These are phyloP conservation scores for Trachymyrmex cornetzi DNA, from an alignment of 1,140 invertebrate genomes.

Conservation along the genomic window DNA sequence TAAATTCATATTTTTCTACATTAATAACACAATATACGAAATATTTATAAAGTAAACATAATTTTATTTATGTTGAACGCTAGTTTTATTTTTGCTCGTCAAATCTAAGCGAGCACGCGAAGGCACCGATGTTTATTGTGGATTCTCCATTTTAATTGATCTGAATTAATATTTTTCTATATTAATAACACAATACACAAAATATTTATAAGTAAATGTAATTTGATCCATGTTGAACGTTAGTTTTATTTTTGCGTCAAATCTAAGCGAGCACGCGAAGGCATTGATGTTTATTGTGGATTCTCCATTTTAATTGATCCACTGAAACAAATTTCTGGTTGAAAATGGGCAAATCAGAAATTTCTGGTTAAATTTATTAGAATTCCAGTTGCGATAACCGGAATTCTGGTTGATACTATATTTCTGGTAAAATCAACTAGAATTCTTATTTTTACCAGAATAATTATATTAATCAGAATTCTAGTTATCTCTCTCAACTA, in stretches of 20 bases:
- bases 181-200: not conserved
- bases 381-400: too few species aligned
- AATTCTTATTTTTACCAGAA: too few species aligned
- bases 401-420: too few species aligned
- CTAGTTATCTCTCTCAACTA: too few species aligned
- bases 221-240: not conserved
- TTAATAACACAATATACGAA: not conserved
- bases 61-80: not conserved
- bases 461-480: too few species aligned
- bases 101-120: not conserved
- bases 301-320: slow-evolving; percentile 53
- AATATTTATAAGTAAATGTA: not conserved
- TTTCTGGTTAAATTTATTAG: too few species aligned
- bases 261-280: not conserved
- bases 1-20: not conserved
- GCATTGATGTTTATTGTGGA: slow-evolving; percentile 35
- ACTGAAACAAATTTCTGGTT: too few species aligned
- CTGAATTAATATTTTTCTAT: not conserved
- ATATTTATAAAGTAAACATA: not conserved
- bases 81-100: not conserved
- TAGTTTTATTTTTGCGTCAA: not conserved
- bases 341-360: too few species aligned
- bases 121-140: slow-evolving; percentile 21
- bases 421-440: too few species aligned
- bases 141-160: slow-evolving; percentile 46